These are phyloP conservation scores for Hecatera dysodea DNA, from an alignment of 2,888 invertebrate species.

Conservation along the genomic window DNA sequence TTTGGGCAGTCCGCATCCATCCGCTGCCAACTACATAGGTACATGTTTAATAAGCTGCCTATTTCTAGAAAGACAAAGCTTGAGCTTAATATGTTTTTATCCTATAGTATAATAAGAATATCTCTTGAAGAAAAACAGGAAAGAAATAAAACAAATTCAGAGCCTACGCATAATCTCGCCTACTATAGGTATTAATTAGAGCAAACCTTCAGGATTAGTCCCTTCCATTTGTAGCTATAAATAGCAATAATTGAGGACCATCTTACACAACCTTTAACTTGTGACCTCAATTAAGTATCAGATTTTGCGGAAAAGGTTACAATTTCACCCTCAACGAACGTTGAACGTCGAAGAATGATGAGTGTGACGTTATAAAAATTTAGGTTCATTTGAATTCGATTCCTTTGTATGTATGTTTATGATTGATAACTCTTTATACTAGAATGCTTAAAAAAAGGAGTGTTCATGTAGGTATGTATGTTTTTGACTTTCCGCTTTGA, in stretches of 20 bases:
- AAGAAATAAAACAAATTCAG: neutral
- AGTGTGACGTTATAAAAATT: neutral
- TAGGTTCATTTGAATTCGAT: neutral
- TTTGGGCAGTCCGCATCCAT: no score
- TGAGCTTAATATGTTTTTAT: no score
- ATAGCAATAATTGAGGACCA: neutral
- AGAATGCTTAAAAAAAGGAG: no score
- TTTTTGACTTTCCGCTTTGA: no score
- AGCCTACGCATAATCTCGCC: neutral
- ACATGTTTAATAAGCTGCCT: neutral
- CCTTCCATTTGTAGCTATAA: neutral
- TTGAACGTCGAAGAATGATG: neutral
- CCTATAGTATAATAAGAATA: neutral
- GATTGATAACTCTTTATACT: no score
- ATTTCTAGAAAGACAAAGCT: neutral
- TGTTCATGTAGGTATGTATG: no score
- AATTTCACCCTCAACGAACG: neutral
- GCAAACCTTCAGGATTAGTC: no score
- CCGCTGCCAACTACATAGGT: no score
- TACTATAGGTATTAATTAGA: constrained; percentile 1
- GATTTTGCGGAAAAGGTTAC: neutral
- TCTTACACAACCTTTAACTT: neutral
- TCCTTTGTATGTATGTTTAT: neutral
- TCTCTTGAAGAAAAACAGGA: no score
- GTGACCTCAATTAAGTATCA: neutral